These are phyloP conservation scores for Incurvaria masculella DNA, from an alignment of 2,888 invertebrate species.

Conservation along the genomic window DNA sequence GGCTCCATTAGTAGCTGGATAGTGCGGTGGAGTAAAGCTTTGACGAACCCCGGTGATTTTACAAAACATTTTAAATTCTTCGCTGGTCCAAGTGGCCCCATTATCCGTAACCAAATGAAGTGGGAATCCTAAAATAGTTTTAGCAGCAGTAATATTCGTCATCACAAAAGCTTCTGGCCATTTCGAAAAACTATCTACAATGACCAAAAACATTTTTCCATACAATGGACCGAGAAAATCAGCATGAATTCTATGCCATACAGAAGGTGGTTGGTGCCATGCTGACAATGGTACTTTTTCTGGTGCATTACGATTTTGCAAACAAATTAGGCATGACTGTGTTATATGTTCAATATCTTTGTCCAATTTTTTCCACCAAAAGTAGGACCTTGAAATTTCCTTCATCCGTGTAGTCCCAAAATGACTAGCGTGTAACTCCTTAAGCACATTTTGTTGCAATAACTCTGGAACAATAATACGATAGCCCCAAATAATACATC, in stretches of 20 bases:
- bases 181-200: conserved; percentile 8
- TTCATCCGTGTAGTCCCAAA: neutral
- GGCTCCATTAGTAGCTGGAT: too few relatives aligned
- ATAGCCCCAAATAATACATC: neutral
- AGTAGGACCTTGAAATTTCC: neutral
- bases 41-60: too few relatives aligned
- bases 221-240: conserved; percentile 15
- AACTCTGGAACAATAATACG: neutral
- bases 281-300: too few relatives aligned
- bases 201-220: conserved; percentile 13
- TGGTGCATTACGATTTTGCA: too few relatives aligned
- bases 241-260: conserved; percentile 12
- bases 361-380: conserved; percentile 1
- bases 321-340: too few relatives aligned
- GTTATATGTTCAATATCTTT: neutral
- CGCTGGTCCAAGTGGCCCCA: too few relatives aligned
- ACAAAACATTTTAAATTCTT: too few relatives aligned
- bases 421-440: conserved; percentile 2
- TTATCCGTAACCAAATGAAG: too few relatives aligned
- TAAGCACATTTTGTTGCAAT: neutral
- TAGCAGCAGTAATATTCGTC: neutral
- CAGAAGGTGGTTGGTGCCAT: too few relatives aligned
- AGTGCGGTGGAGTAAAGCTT: too few relatives aligned
- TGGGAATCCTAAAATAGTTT: too few relatives aligned
- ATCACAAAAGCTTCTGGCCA: conserved; percentile 1